Percentiles rank a stretch among this genome's conserved stretches.
Evolutionary conservation across 2,888 invertebrate genomes (phyloP).

Genomic region (Coleophora deauratella): DNA sequence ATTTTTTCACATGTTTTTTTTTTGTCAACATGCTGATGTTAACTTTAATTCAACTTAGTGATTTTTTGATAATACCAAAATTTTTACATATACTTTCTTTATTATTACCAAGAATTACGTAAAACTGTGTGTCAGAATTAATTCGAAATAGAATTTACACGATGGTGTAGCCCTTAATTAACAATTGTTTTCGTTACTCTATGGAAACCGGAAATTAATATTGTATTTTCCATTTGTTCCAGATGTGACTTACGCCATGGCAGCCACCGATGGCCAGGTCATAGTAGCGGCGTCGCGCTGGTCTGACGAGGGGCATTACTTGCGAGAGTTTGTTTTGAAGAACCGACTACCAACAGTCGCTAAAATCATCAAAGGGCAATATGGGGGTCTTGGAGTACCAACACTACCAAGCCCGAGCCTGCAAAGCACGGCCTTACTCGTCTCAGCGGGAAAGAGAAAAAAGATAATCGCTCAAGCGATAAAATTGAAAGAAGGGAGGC

Average conservation of each 20-base stretch:
- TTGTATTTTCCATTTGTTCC: slow-evolving; percentile 31
- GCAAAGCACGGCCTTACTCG: slow-evolving; percentile 88
- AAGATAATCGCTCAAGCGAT: slow-evolving; percentile 92
- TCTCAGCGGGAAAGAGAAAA: slow-evolving; percentile 88
- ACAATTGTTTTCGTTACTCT: too few relatives aligned
- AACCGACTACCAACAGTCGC: slow-evolving; percentile 88
- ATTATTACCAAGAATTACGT: too few relatives aligned
- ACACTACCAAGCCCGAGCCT: slow-evolving; percentile 89
- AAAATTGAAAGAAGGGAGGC: slow-evolving; percentile 90
- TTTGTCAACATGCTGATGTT: too few relatives aligned
- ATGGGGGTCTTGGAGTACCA: slow-evolving; percentile 92
- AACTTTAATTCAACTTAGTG: too few relatives aligned
- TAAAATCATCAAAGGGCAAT: slow-evolving; percentile 95
- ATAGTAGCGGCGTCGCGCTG: slow-evolving; percentile 88
- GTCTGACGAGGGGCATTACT: slow-evolving; percentile 82
- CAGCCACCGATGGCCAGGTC: slow-evolving; percentile 93
- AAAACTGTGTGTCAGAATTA: too few relatives aligned
- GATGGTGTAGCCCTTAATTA: too few relatives aligned
- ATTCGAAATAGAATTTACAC: too few relatives aligned
- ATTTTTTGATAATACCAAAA: too few relatives aligned
- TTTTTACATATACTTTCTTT: too few relatives aligned
- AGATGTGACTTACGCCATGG: slow-evolving; percentile 78
- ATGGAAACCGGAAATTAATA: too few relatives aligned
- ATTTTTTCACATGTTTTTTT: too few relatives aligned
- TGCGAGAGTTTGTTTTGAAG: slow-evolving; percentile 83